Percentiles rank a stretch among this genome's conserved stretches.
Evolutionary conservation across 2,797 vertebrate species (phyloP).

Genomic region (Pristis pectinata): DNA sequence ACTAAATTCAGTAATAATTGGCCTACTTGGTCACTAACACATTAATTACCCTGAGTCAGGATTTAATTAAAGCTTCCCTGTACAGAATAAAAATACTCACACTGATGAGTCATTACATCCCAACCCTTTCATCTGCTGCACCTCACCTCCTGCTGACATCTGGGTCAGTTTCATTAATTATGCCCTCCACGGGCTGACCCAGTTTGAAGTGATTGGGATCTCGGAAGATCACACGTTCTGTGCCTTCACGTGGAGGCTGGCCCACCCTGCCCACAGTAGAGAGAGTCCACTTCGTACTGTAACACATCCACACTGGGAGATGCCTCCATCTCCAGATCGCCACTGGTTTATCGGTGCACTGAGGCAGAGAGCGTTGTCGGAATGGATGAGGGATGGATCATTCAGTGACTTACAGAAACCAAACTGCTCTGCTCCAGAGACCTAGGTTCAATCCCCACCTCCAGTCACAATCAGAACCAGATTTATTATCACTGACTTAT

Average conservation of each 20-base stretch:
- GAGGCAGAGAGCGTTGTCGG: neutral
- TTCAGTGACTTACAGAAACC: too few species aligned
- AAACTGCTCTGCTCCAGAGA: too few species aligned
- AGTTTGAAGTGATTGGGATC: neutral
- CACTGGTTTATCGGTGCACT: neutral
- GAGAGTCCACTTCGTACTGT: neutral
- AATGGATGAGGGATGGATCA: neutral
- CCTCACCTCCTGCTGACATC: too few species aligned
- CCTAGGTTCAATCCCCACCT: too few species aligned
- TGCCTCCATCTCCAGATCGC: neutral
- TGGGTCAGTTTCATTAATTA: neutral
- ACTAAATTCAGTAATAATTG: neutral
- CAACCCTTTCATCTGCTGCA: neutral
- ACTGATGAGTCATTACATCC: neutral
- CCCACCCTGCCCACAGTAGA: neutral
- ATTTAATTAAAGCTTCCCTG: neutral
- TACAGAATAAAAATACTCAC: neutral
- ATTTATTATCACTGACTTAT: too few species aligned
- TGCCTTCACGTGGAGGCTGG: neutral
- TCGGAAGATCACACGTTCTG: neutral
- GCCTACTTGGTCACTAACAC: neutral
- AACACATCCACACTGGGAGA: neutral
- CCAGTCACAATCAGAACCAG: too few species aligned
- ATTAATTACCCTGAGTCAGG: too few species aligned
- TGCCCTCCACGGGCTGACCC: neutral